Base-by-base conservation (phyloP, 2,888 invertebrate genomes). In the Cheilosia grossa region DNA sequence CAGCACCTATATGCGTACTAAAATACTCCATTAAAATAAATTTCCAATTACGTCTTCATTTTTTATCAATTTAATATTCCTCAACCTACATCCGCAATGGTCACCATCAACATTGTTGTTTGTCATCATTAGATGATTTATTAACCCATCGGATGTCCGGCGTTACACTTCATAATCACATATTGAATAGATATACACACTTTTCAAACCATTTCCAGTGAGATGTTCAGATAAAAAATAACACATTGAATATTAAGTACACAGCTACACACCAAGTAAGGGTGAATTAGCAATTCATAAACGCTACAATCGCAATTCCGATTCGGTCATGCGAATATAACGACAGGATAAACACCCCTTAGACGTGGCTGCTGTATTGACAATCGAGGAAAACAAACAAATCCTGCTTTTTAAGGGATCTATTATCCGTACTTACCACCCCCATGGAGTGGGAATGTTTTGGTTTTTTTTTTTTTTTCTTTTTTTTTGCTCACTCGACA, bases 131-230 rank as follows among this genome's bases (percentile, higher is more conserved):
- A 59, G 69, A 74, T 82, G 82, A 86, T 86, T 86, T 86, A 87
- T 83, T 85, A 87, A 59, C 81, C 70, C 75, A 78, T 77, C 87
- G 90, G 90, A 90, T 86, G 87, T 90, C 89, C 90, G 80, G 69
- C 82, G 80, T 87, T 86, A 80, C 87, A 86, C 83, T 85, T 81
- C 74, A 85, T 72, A 67, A 85, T 85, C 85, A 61, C 81, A 85
- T 85, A 75, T 85, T 81, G 81, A 74, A 74, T 27, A 69, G 58
- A 63, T 51, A 58, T 10, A 54, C 17, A 61, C 67, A 24, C 44
- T 63, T 59, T 77, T 69, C 67, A 42, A 27, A 19, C 21, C 54
- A 63, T 78, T 54, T 19, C 56, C 56, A 79, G 63, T 70, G 24
- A 7, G 37, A 58, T 47, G 9, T 44, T 59, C 33, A 42, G 42